Evolutionary conservation across 2,888 invertebrate genomes (phyloP), one percentile per base, ranked within the genome.

Genomic region (Dynastes hyllus): DNA sequence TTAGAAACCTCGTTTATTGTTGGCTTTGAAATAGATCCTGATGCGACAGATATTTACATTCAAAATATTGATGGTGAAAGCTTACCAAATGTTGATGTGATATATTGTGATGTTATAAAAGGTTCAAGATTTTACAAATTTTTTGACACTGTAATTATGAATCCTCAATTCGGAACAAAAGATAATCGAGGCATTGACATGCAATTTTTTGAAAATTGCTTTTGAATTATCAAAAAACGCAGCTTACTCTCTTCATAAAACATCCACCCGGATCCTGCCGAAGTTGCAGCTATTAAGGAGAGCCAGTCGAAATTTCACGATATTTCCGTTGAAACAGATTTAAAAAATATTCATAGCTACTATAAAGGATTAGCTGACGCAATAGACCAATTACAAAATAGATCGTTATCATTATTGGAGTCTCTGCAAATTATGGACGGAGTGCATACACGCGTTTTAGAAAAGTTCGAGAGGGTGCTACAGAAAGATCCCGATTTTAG

Each of bases 161-260:
- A 99, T 91, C 99, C 99, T 22, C 99, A 99, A 0, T 99, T 99
- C 91, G 99, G 99, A 1, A 99, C 99, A 0, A 98, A 98, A 88
- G 93, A 94, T 82, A 98, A 97, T 89, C 88, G 92, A 83, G 98
- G 98, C 29, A 93, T 95, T 80, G 99, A 99, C 88, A 93, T 98
- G 92, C 91, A 92, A 83, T 99, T 99, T 22, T 89, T 90, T 99
- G 27, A 92, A 94, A 87, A 91, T 90, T 82, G 98, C 95, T 0
- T 89, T 96, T 3, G 88, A 90, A 70, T 88, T 98, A 40, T 93
- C 96, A 37, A 92, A 90, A 55, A 91, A 91, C 76, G 92, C 93
- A 78, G 96, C 99, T n/a, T 99, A 98, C 89, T 98, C 98, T 0
- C 90, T 99, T 76, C 99, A 99, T 88, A 99, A 99, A 90, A 94